A percentile compares a stretch with the other conserved stretches of the same genome.
phyloP scores from a whole-genome alignment of 2,888 invertebrate species.

The Melinaea marsaeus region DNA sequence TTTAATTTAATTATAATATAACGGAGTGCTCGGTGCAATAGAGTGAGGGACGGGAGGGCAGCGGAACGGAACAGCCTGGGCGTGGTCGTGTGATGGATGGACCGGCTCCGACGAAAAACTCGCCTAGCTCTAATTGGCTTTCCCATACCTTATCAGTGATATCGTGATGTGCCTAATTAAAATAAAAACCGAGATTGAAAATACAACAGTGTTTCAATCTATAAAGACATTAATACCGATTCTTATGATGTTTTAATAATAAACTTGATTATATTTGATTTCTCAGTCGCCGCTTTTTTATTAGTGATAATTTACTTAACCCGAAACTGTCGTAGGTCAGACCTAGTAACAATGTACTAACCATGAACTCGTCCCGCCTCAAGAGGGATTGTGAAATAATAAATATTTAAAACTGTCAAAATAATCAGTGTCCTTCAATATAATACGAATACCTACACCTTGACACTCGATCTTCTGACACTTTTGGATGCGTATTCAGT shows the following conservation, averaged over 20 bases:
- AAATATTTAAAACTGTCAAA: conserved; percentile 66
- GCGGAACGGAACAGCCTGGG: conserved; percentile 42
- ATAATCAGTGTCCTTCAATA: conserved; percentile 55
- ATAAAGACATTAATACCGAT: neutral
- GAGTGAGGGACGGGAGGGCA: conserved; percentile 32
- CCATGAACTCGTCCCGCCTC: conserved; percentile 54
- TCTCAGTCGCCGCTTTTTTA: conserved; percentile 40
- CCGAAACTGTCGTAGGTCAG: conserved; percentile 54
- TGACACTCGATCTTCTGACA: neutral
- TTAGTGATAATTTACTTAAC: conserved; percentile 61
- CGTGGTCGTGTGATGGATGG: conserved; percentile 68
- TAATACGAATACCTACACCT: neutral
- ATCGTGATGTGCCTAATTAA: conserved; percentile 13
- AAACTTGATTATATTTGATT: no score
- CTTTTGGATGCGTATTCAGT: neutral
- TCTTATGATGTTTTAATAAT: conserved; percentile 30
- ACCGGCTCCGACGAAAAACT: conserved; percentile 62
- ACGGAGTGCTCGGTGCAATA: conserved; percentile 20
- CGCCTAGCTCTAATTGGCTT: conserved; percentile 64
- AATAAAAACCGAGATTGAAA: conserved; percentile 9
- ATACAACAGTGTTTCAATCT: conserved; percentile 2
- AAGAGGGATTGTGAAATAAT: conserved; percentile 69
- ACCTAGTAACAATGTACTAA: conserved; percentile 57
- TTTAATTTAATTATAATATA: conserved; percentile 31
- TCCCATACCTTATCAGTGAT: conserved; percentile 57